Base-by-base conservation (phyloP, 2,888 invertebrate species). In the Lottia gigantea region DNA sequence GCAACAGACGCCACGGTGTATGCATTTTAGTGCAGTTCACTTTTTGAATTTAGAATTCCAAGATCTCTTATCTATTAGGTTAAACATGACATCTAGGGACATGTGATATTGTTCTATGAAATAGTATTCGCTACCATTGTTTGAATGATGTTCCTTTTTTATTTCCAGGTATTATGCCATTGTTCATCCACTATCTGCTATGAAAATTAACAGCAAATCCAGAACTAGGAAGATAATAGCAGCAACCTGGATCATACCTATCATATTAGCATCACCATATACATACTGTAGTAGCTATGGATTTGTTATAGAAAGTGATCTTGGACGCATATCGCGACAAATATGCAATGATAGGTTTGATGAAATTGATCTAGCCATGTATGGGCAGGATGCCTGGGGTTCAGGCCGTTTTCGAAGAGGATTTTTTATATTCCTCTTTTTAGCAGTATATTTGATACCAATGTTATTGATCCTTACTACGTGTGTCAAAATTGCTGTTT, bases 131-230 rank as follows among this genome's bases (percentile, higher is more conserved):
- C n/a, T n/a, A n/a, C n/a, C n/a, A n/a, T n/a, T n/a, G n/a, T n/a
- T n/a, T 40, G 7, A 40, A 40, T 40, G 40, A 40, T 40, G 7
- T 40, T 11, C 7, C 7, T 1, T 65, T 64, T 66, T 72, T 70
- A 66, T 55, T 82, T 83, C 15, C 82, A 90, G 90, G 71, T 90
- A 89, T 72, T 88, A 89, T 75, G 90, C 89, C 26, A 88, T 90
- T 15, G 88, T 90, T 1, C 87, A 90, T 72, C 90, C 90, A 0
- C 80, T 90, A 62, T 86, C 88, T 31, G 87, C 88, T 25, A 85
- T 89, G 79, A 86, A 82, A 68, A 79, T 86, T 23, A 82, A 83
- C 78, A 84, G 85, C 72, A 86, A 83, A 74, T 81, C 85, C 0
- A 78, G 90, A 25, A 88, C 89, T 19, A 83, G 84, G 40, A 82